These are phyloP conservation scores for Otolemur crassicaudatus DNA, from an alignment of 2,797 vertebrate species.

Conservation along the genomic window DNA sequence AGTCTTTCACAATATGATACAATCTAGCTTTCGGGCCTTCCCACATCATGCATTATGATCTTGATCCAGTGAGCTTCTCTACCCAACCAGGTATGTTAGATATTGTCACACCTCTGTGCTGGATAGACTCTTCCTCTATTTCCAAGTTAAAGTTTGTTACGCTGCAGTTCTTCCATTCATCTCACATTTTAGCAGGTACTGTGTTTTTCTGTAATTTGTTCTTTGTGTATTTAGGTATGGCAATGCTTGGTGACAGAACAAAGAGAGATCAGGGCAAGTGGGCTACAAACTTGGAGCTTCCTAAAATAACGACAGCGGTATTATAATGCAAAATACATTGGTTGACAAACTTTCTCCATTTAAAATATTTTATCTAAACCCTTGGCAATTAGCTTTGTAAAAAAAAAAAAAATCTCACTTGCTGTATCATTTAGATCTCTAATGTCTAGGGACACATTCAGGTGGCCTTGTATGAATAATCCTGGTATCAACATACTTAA, in stretches of 20 bases:
- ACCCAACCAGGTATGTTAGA: not conserved
- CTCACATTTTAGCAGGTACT: not conserved
- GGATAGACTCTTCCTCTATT: not conserved
- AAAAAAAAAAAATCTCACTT: not conserved
- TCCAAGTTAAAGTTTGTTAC: not conserved
- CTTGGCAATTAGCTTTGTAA: not conserved
- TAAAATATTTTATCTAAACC: constrained; percentile 49
- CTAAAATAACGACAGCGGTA: not conserved
- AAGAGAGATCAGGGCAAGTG: not conserved
- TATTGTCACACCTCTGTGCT: not conserved
- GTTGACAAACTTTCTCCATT: not conserved
- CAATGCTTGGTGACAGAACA: not conserved
- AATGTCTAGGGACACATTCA: not conserved
- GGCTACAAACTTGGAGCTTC: not conserved
- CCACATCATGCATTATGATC: not conserved
- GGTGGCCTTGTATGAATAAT: not conserved
- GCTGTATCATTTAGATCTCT: not conserved
- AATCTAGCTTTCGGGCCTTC: not conserved
- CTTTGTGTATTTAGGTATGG: not conserved
- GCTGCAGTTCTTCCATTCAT: not conserved
- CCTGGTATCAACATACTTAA: not conserved
- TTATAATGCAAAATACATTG: not conserved
- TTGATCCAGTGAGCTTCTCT: not conserved
- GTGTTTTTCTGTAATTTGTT: not conserved
- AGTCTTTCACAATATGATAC: not conserved